A percentile compares a stretch with the other conserved stretches of the same genome.
phyloP scores from a whole-genome alignment of 2,888 invertebrate species.

The Priocnemis perturbator region DNA sequence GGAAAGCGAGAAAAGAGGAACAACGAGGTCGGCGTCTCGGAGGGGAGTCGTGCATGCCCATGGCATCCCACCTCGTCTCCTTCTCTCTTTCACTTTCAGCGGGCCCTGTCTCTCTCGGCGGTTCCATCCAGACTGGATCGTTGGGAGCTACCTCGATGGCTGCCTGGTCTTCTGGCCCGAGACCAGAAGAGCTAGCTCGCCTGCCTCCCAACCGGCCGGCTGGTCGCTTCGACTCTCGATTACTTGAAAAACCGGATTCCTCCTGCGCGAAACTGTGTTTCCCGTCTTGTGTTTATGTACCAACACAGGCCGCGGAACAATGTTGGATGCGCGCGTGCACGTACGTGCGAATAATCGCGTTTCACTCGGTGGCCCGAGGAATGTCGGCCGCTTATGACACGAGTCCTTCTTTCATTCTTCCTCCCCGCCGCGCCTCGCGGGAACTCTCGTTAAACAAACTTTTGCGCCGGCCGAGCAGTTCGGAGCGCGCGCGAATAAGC shows the following conservation, averaged over 20 bases:
- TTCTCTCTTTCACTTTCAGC: constrained; percentile 24
- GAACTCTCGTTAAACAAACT: background rate
- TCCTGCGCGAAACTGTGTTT: constrained; percentile 71
- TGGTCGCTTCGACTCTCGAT: constrained; percentile 62
- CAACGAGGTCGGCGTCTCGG: constrained; percentile 32
- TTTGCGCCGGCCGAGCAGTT: background rate
- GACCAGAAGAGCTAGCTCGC: constrained; percentile 34
- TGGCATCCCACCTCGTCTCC: constrained; percentile 54
- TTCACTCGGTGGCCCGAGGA: constrained; percentile 1
- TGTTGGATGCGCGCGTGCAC: constrained; percentile 36
- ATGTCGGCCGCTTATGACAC: too few species aligned
- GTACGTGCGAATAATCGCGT: constrained; percentile 20
- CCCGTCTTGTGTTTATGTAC: constrained; percentile 66
- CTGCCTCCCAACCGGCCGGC: constrained; percentile 44
- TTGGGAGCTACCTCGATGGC: constrained; percentile 54
- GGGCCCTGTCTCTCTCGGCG: constrained; percentile 17
- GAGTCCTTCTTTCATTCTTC: background rate
- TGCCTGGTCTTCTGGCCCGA: constrained; percentile 39
- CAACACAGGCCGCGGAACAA: constrained; percentile 48
- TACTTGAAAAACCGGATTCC: constrained; percentile 74
- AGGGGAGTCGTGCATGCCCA: constrained; percentile 58
- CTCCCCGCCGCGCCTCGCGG: background rate
- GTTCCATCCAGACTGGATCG: constrained; percentile 45
- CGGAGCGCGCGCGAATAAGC: too few species aligned
- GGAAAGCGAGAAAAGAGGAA: constrained; percentile 51